Evolutionary conservation across 2,888 invertebrate species (phyloP), one percentile per base, ranked within the genome.

Genomic region (Chymomyza caudatula): DNA sequence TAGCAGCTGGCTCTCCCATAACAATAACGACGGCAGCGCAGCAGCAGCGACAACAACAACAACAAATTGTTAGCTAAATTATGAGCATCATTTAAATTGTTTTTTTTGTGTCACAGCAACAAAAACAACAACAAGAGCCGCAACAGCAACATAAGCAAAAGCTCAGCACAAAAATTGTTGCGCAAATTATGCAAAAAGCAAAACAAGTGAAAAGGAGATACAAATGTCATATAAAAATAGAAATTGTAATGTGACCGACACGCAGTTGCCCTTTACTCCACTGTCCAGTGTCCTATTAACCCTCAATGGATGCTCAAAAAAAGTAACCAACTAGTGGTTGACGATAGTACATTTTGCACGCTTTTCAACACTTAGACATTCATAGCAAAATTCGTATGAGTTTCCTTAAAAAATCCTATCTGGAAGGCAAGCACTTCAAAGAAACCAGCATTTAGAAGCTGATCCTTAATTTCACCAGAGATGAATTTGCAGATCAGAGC

Each of bases 161-260:
- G 70, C 73, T 84, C 78, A 84, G 84, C 84, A 78, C 69, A 78
- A 81, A 84, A 80, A 81, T 73, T 77, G 65, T 65, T 66, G 57
- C 63, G 57, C 68, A 75, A 77, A 80, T 83, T 73, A 69, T 76
- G 73, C 78, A 73, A 70, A 69, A 70, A 62, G 60, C 65, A 75
- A 69, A 67, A 60, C 22, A 51, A 42, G 15, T 19, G 22, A 3
- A 19, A 37, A 43, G 57, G 49, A 59, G 1, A 42, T 54, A 43
- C 15, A 65, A 57, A 76, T 65, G 65, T 73, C 25, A 25, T 23
- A 29, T 49, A 6, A 13, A 25, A 19, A 4, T 8, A 20, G 19
- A 56, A 43, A 43, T 13, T 4, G 19, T 11, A 43, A 56, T 20
- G 15, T 42, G 19, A 17, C 13, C 17, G 44, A 4, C 15, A n/a